Evolutionary conservation across 2,113 vertebrate genomes (phyloP), one percentile per base, ranked within the genome.

Genomic region (Hypocryptadius cinnamomeus): DNA sequence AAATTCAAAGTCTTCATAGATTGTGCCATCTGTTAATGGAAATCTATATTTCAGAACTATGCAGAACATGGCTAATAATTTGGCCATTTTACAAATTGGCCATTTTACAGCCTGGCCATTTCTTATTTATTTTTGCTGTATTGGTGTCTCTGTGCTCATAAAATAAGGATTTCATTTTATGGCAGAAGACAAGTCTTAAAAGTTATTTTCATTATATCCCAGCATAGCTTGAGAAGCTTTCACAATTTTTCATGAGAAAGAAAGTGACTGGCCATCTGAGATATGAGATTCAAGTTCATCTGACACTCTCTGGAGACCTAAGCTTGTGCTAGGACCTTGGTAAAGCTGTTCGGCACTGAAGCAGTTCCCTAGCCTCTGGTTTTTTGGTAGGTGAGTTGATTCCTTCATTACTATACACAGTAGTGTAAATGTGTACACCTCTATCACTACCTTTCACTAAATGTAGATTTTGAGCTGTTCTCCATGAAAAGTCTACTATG

Each of bases 341-440:
- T 24, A 63, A 78, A 37, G 65, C 13, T 91, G 15, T 51, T 47
- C 60, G 42, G 8, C 8, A 22, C 22, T 60, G 42, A 50, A 60
- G 12, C 20, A 37, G 3, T 13, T 93, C 14, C 10, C 5, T 25
- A 35, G 4, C 0, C 2, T 10, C 30, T 25, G 0, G 1, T 25
- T 82, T 85, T 35, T 37, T 24, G 25, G 17, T 11, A 44, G 27
- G 3, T 15, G 12, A 35, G 5, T 31, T 68, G 27, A 20, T 42
- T 79, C 33, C 15, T 77, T 85, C 44, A 39, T 59, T 50, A 27
- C 33, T 61, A 8, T 25, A 27, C 23, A 33, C 13, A 59, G 8
- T 11, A 33, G 10, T 11, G 9, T n/a, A 50, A 51, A 28, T 48
- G 8, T 30, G 35, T 48, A 20, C 18, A 64, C 18, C 31, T 72